Evolutionary conservation across 2,888 invertebrate genomes (phyloP), one percentile per base, ranked within the genome.

Genomic region (Eumerus sabulonum): DNA sequence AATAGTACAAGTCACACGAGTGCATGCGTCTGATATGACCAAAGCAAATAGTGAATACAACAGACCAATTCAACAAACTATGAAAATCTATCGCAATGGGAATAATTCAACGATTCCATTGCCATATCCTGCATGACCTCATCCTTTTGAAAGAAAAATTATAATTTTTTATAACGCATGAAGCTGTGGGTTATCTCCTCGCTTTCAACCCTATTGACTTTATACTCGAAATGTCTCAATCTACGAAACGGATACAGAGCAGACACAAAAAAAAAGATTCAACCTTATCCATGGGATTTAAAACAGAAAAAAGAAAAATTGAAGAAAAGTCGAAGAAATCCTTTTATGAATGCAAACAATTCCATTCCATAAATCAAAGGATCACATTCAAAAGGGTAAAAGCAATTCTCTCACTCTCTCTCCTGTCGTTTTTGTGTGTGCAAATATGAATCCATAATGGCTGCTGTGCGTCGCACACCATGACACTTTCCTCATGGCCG

Each of bases 301-400:
- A 42, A 40, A n/a, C n/a, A n/a, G n/a, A n/a, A n/a, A n/a, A n/a
- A n/a, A n/a, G n/a, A n/a, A n/a, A 59, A 40, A n/a, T 2, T 40
- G 53, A 40, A 27, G 14, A 60, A 27, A 54, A 47, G 7, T 9
- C 5, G 17, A 54, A 47, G 42, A 18, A 62, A 63, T 63, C 71
- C 72, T 40, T 68, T 76, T 76, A 53, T 70, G 59, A 73, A 79
- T 73, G 45, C 54, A 68, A 47, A 79, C 59, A 79, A 64, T 73
- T 64, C 53, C 67, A 27, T 27, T n/a, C 36, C 74, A 74, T 79
- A 79, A 79, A 79, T 79, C 73, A 70, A 64, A 68, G 74, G 74
- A 79, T 79, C 73, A 38, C n/a, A 40, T 35, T 74, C 79, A 79
- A 79, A 79, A 74, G 79, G 79, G 79, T 79, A 68, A 79, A 64